phyloP scores from a whole-genome alignment of 2,888 invertebrate genomes.

The Electrophaes corylata region DNA sequence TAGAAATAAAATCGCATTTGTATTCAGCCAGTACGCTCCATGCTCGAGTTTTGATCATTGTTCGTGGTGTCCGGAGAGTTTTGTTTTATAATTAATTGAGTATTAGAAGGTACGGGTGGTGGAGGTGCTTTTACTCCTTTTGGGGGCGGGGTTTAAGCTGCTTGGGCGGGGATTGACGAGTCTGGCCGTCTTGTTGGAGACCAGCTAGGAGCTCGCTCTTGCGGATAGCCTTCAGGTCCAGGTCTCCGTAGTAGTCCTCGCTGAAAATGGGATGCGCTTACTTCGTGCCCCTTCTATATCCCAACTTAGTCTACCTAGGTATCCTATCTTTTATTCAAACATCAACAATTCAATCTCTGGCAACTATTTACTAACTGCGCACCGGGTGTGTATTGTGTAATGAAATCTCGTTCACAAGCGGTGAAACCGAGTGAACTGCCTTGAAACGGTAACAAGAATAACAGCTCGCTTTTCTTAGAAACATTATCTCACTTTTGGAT shows the following conservation, averaged over 20 bases:
- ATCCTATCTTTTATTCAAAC: constrained; percentile 48
- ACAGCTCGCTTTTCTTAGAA: constrained; percentile 71
- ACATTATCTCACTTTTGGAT: constrained; percentile 64
- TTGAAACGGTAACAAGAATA: constrained; percentile 74
- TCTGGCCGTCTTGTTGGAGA: constrained; percentile 86
- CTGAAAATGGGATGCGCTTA: constrained; percentile 87
- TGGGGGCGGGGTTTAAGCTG: constrained; percentile 83
- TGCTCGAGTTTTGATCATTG: constrained; percentile 41
- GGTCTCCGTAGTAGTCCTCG: constrained; percentile 98
- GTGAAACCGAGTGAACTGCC: constrained; percentile 72
- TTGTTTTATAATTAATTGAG: constrained; percentile 64
- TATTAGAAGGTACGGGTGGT: constrained; percentile 71
- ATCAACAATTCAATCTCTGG: constrained; percentile 62
- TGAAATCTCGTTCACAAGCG: constrained; percentile 63
- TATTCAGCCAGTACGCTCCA: constrained; percentile 44
- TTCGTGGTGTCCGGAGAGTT: constrained; percentile 62
- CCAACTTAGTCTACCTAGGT: constrained; percentile 57
- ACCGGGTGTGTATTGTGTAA: constrained; percentile 73
- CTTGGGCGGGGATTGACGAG: constrained; percentile 71
- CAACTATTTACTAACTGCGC: constrained; percentile 66
- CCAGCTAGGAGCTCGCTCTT: constrained; percentile 96
- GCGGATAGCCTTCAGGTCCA: constrained; percentile 97
- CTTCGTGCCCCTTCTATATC: constrained; percentile 68
- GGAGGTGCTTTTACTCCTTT: constrained; percentile 75
- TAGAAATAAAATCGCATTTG: constrained; percentile 37